Base-by-base conservation (phyloP, 2,113 vertebrate species). In the Gymnogyps californianus region DNA sequence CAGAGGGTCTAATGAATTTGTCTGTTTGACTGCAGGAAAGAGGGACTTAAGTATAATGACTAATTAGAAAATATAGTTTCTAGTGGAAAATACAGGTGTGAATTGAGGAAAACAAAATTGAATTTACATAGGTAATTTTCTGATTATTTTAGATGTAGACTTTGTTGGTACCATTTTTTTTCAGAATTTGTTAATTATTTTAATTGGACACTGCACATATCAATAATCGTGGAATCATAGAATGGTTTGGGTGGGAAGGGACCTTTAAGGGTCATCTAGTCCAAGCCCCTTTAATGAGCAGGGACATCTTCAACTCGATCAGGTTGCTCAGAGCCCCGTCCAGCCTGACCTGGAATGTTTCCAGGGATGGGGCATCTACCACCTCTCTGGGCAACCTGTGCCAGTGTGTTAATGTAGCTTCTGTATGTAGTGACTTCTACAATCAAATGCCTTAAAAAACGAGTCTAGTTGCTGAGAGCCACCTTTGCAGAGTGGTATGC, bases 271-370 rank as follows among this genome's bases (percentile, higher is more conserved):
- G 1, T 1, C 38, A 25, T 42, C 19, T 16, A 2, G 3, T 18
- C 0, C 46, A 20, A 11, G 1, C 5, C 6, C 16, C 44, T 72
- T 10, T 75, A 2, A 2, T 3, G 15, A 25, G 10, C 47, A 74
- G 49, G 20, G 55, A 29, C 32, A 46, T 1, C 3, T 89, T 1
- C 28, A 44, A 14, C 42, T 0, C 0, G 2, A 34, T 3, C 66
- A 87, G 21, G 13, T 0, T 65, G 40, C 12, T 51, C 44, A 64
- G 21, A 74, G 17, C 54, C 34, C 25, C 0, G 0, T 67, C 36
- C 34, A 72, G 0, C 42, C 76, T n/a, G 65, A 1, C 22, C 46
- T 61, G 11, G 47, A 26, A 7, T 77, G 47, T 28, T 36, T 3
- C 44, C 58, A 76, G 25, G 74, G 21, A 55, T 62, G 79, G 34